Conservation (phyloP, 2,113 vertebrate species). For the Piaya cayana region DNA sequence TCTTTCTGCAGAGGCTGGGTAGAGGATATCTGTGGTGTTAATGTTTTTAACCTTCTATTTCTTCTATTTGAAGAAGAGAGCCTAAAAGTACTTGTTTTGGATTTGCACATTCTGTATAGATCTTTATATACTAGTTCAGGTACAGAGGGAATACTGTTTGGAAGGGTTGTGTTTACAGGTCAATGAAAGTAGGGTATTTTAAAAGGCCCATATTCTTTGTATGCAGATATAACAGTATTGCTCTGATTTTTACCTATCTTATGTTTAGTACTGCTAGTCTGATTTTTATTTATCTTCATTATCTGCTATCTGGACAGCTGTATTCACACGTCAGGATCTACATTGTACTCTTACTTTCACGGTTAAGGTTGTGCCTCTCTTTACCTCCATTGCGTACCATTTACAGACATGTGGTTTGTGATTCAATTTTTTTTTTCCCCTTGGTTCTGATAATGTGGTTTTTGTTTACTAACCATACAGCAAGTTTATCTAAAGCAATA, state of each 20-base stretch:
- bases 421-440: not conserved
- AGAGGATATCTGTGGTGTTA: conserved; percentile 25
- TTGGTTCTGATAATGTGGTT: not conserved
- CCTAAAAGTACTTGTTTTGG: conserved; percentile 11
- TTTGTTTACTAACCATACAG: conserved; percentile 7
- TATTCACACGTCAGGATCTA: not conserved
- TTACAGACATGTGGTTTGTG: not conserved
- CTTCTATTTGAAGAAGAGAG: conserved; percentile 66
- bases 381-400: not conserved
- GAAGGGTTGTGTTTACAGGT: conserved; percentile 51
- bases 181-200: not conserved
- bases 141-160: not conserved
- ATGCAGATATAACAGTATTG: not conserved
- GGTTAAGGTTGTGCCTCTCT: conserved; percentile 11
- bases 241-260: conserved; percentile 1
- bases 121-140: conserved; percentile 35
- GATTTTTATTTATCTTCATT: not conserved
- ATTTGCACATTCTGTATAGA: conserved; percentile 63
- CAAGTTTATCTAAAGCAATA: conserved; percentile 64
- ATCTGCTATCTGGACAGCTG: not conserved
- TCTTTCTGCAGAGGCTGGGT: conserved; percentile 37
- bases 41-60: conserved; percentile 54
- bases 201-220: conserved; percentile 23
- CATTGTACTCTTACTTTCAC: conserved; percentile 6
- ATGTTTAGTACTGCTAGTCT: not conserved